Base-by-base conservation (phyloP, 2,113 vertebrate species). In the Numenius arquata region DNA sequence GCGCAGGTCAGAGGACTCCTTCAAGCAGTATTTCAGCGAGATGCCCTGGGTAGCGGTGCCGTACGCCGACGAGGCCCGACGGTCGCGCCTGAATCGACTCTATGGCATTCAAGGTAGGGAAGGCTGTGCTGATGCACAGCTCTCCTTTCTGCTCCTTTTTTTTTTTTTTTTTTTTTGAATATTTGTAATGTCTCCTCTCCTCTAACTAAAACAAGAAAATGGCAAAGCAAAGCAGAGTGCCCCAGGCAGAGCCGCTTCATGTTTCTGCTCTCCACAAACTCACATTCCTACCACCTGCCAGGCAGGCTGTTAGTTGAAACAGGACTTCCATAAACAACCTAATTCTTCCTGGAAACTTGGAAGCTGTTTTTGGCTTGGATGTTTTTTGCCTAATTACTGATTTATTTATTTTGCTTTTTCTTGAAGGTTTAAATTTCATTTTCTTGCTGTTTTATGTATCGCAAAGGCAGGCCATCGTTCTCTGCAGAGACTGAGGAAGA, bases 1-100 rank as follows among this genome's bases (percentile, higher is more conserved):
- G 63, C 65, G 2, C 65, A 99, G 99, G 98, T 99, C 99, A 29
- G 99, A 99, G 97, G 99, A 99, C 80, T 99, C 99, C 9, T 99
- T 99, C 97, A 99, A 99, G 89, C 99, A 99, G 98, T 99, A 99
- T 95, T 99, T 99, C 98, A 99, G 99, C 5, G 99, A 99, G 98
- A 99, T 99, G 99, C 99, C 99, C 17, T 99, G 99, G 99, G 93
- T 99, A 20, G 99, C 99, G 0, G 98, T 99, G 68, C 99, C 99
- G 1, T 99, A 99, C 71, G 95, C 98, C 0, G 99, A 99, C 0
- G 99, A 99, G 94, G 98, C 98, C 93, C 97, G 99, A 14, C 97
- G 99, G 81, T 99, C 99, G 2, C 98, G 99, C 76, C 99, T 99
- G 85, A 99, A 99, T 97, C 98, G 99, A 68, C 99, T 99, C 40